These are phyloP conservation scores for Sarcophaga caerulescens DNA, from an alignment of 2,888 invertebrate genomes.

Conservation along the genomic window DNA sequence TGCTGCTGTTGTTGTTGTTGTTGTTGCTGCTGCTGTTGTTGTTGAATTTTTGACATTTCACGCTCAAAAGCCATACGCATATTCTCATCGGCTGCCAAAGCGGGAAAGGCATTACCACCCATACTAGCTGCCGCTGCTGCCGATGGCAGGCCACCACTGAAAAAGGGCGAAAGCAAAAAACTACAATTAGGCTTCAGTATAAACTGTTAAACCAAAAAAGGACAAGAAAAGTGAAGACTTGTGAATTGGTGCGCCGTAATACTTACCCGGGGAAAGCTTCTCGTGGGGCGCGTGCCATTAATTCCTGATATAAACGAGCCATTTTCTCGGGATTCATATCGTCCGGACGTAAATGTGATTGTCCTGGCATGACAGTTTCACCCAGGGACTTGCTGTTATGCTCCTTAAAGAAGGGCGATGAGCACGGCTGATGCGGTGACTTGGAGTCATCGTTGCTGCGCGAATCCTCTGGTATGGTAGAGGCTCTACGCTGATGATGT, in stretches of 20 bases:
- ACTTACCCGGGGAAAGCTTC: conserved; percentile 91
- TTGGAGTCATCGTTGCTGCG: conserved; percentile 92
- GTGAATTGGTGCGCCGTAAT: conserved; percentile 53
- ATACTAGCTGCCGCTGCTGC: conserved; percentile 72
- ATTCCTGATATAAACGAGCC: conserved; percentile 95
- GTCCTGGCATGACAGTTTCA: conserved; percentile 67
- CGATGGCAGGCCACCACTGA: conserved; percentile 84
- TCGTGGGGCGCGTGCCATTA: conserved; percentile 91
- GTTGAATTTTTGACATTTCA: conserved; percentile 93
- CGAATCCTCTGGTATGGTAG: conserved; percentile 84
- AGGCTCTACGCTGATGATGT: conserved; percentile 78
- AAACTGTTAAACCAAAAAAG: neutral
- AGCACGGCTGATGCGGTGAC: conserved; percentile 90
- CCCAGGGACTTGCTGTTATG: conserved; percentile 82
- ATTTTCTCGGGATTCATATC: conserved; percentile 98
- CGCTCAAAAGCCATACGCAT: conserved; percentile 94
- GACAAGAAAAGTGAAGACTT: neutral
- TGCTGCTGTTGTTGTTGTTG: too few relatives aligned
- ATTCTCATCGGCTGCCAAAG: conserved; percentile 87
- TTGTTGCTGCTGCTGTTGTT: conserved; percentile 78
- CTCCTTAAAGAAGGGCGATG: conserved; percentile 91
- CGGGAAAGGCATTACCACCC: conserved; percentile 75
- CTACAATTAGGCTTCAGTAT: conserved; percentile 79
- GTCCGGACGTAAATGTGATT: conserved; percentile 76
- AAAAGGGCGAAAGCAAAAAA: conserved; percentile 92